Conservation (phyloP, 2,888 invertebrate species). For the Mechanitis messenoides region DNA sequence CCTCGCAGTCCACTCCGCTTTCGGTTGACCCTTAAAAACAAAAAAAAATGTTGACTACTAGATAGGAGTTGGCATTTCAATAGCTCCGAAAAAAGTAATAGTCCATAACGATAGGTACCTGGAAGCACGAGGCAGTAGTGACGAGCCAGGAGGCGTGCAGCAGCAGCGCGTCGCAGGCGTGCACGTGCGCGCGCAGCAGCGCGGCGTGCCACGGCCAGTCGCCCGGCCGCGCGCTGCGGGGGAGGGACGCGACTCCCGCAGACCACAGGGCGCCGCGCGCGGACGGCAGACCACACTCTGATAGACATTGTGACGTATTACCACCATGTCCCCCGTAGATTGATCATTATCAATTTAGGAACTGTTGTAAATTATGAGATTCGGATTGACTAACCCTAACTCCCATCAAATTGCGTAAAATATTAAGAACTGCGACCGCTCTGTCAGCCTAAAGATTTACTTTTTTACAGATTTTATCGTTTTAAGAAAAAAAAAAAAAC, state of each 20-base stretch:
- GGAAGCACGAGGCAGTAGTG: constrained; percentile 92
- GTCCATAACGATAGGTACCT: constrained; percentile 46
- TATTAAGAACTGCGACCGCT: background rate
- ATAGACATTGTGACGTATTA: background rate
- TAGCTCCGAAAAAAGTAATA: background rate
- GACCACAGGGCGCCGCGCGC: constrained; percentile 69
- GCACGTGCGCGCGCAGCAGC: constrained; percentile 87
- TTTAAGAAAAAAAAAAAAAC: too few species aligned
- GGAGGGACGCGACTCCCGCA: constrained; percentile 80
- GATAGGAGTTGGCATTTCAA: too few species aligned
- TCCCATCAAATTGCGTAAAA: background rate
- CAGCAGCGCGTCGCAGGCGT: constrained; percentile 92
- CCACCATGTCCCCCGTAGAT: too few species aligned
- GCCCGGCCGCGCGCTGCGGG: constrained; percentile 78
- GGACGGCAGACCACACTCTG: constrained; percentile 84
- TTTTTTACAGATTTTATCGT: too few species aligned
- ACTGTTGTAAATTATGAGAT: too few species aligned
- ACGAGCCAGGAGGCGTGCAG: constrained; percentile 89
- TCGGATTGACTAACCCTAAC: too few species aligned
- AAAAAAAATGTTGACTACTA: background rate
- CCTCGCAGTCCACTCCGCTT: constrained; percentile 90
- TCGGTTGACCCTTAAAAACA: constrained; percentile 82
- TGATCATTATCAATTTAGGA: too few species aligned
- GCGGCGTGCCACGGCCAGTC: constrained; percentile 97
- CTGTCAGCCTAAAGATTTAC: too few species aligned